These are phyloP conservation scores for Sus scrofa DNA, from an alignment of 2,113 vertebrate species.

Conservation along the genomic window DNA sequence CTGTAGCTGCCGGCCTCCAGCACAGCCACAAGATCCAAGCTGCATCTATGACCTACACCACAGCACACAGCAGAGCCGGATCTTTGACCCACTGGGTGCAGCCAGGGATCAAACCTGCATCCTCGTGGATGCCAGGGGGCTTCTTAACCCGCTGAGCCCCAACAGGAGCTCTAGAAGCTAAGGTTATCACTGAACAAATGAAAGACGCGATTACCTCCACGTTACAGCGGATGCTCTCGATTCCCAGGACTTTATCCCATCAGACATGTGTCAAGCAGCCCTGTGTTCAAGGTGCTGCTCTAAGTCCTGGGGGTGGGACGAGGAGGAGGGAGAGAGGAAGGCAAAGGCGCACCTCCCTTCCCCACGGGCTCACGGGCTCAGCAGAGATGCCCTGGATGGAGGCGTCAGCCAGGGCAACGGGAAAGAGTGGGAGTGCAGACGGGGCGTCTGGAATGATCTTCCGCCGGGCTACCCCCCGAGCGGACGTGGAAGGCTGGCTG, in stretches of 20 bases:
- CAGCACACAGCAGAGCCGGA: too few species aligned
- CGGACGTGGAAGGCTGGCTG: too few species aligned
- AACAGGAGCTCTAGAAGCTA: not conserved
- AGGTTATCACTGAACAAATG: not conserved
- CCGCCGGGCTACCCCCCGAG: not conserved
- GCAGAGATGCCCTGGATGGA: not conserved
- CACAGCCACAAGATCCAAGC: too few species aligned
- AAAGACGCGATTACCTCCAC: rapidly evolving
- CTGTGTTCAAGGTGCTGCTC: too few species aligned
- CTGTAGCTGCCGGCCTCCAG: too few species aligned
- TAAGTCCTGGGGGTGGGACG: not conserved
- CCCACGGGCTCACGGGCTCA: not conserved
- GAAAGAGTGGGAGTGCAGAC: not conserved
- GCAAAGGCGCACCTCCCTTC: rapidly evolving
- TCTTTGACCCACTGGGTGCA: too few species aligned
- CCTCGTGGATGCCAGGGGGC: too few species aligned
- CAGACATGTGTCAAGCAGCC: not conserved
- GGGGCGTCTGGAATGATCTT: not conserved
- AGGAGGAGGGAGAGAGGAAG: not conserved
- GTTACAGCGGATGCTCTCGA: not conserved
- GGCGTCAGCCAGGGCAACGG: rapidly evolving
- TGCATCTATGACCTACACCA: too few species aligned
- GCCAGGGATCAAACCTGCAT: too few species aligned
- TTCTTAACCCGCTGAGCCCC: too few species aligned
- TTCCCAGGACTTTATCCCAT: not conserved